Base-by-base conservation (phyloP, 2,797 vertebrate genomes). In the Chaunax sp. region DNA sequence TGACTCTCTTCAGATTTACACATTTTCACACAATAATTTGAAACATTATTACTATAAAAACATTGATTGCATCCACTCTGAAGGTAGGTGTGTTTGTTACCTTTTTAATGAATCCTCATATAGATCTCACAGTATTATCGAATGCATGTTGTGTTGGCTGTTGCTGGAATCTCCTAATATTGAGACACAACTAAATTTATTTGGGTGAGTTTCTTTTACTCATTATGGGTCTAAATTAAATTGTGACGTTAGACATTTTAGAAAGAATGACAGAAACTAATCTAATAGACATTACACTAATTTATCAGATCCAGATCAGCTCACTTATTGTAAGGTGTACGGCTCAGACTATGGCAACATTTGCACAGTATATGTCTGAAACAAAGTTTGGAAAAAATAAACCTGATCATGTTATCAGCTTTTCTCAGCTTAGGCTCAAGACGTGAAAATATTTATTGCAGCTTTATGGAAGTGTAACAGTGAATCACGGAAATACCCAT, bases 221-320 rank as follows among this genome's bases (percentile, higher is more conserved):
- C 9, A 30, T 30, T 30, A 30, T 30, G 28, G 28, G 5, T 33
- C 18, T 45, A 25, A 58, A 64, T 75, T 46, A 69, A 71, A 72
- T 26, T 12, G 28, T 33, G 38, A 58, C n/a, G n/a, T 9, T n/a
- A 50, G 54, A 66, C 13, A 66, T 38, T 56, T 50, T 18, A 44
- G 23, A 12, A 12, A 52, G 18, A 19, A 22, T 63, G 47, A 62
- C 18, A 59, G 19, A 52, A 64, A 64, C 65, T 37, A 69, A 53
- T 71, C 41, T 20, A 64, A 63, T 25, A 23, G 3, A 1, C 30
- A 65, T 28, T 59, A 13, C 28, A 65, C 12, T n/a, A 14, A 72
- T 69, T 75, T 45, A 52, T 41, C 45, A 56, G 13, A 64, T 52
- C 15, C 45, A 56, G 13, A 64, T 52, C 15, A 26, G 51, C 63